Base-by-base conservation (phyloP, 2,888 invertebrate species). In the Chymomyza amoena region DNA sequence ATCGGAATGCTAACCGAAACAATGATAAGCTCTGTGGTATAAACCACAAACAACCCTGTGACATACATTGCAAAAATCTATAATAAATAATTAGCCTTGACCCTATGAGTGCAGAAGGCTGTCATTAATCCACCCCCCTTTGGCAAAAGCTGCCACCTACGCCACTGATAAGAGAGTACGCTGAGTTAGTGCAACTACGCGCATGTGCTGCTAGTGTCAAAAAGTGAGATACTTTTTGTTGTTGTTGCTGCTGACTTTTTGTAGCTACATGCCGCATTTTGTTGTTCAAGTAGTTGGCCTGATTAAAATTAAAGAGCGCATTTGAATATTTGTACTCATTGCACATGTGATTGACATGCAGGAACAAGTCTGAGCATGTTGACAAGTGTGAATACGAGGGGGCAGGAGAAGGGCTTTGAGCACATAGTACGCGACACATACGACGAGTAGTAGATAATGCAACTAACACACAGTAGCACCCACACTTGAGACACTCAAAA, bases 151-250 rank as follows among this genome's bases (percentile, higher is more conserved):
- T 32, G 7, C 32, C 4, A 6, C 1, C 32, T 32, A 32, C 32
- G 32, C 32, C 32, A 5, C 32, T 32, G 32, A 1, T 32, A 1
- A 32, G 32, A 32, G 32, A 66, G 51, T 39, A 13, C 7, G 4
- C 15, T 51, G 15, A 54, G 57, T 28, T 5, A 45, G 15, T 5
- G 10, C 3, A 59, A 68, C 13, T 51, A 1, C 51, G 50, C 84
- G 88, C 88, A 80, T 76, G 77, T 77, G 81, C 71, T 66, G 54
- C 64, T 70, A 68, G 62, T 69, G 86, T 83, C 86, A 87, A 84
- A 85, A 78, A 64, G 77, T 66, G 70, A 50, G 28, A 64, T 70
- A 60, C 28, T 57, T 60, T 13, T 60, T 68, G 62, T 61, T 71
- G 64, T 32, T 76, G 54, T 52, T 57, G 36, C 52, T 51, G 52